Evolutionary conservation across 2,797 vertebrate genomes (phyloP).

Genomic region (Spheniscus humboldti): DNA sequence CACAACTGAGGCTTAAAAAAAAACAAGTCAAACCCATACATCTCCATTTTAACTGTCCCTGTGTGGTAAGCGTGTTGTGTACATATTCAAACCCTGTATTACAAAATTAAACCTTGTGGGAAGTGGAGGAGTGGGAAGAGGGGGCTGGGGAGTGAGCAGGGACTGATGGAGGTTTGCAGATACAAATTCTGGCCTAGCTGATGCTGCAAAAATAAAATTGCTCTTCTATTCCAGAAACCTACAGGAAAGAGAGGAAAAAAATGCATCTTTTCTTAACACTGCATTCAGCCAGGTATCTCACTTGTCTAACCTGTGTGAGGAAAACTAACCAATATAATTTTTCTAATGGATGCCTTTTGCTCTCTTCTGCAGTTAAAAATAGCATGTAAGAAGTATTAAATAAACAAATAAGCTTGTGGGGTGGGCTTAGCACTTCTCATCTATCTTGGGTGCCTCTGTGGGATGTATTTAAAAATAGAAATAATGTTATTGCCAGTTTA

Average conservation of each 20-base stretch:
- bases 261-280: neutral
- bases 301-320: neutral
- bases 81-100: neutral
- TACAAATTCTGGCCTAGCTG: neutral
- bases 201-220: conserved; percentile 26
- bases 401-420: conserved; percentile 62
- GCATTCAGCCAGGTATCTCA: neutral
- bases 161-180: neutral
- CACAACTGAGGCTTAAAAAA: neutral
- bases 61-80: neutral
- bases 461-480: conserved; percentile 59
- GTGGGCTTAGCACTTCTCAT: conserved; percentile 57
- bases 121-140: neutral
- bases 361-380: conserved; percentile 43
- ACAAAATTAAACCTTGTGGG: neutral
- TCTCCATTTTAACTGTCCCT: neutral
- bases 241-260: neutral
- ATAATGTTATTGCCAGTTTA: conserved; percentile 34
- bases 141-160: neutral
- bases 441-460: conserved; percentile 57
- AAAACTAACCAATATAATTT: neutral
- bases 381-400: conserved; percentile 33
- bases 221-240: neutral
- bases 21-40: fast-evolving
- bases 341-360: conserved; percentile 39